A percentile compares a stretch with the other conserved stretches of the same genome.
phyloP scores from a whole-genome alignment of 2,797 vertebrate species.

The Catostomus latipinnis region DNA sequence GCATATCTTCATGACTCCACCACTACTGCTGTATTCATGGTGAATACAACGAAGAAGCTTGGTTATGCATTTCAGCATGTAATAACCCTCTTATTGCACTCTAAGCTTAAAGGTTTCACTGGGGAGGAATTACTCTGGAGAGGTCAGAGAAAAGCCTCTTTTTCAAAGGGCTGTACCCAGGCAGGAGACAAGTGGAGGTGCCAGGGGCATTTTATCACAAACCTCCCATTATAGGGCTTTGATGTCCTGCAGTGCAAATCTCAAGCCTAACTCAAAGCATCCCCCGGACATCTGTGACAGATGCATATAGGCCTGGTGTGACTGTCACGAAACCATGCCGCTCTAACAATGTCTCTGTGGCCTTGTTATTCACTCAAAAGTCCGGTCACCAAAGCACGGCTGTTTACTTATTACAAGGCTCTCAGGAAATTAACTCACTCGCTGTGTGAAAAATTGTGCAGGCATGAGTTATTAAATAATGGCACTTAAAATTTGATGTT shows the following conservation, averaged over 20 bases:
- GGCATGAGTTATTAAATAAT: no score
- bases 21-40: not conserved
- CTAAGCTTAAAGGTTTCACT: slow-evolving; percentile 35
- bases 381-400: slow-evolving; percentile 44
- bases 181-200: slow-evolving; percentile 39
- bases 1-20: not conserved
- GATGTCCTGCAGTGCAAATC: slow-evolving; percentile 51
- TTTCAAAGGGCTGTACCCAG: slow-evolving; percentile 29
- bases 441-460: slow-evolving; percentile 57
- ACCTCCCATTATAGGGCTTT: slow-evolving; percentile 50
- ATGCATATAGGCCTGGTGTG: slow-evolving; percentile 26
- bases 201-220: slow-evolving; percentile 56
- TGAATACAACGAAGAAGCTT: not conserved
- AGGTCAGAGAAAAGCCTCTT: slow-evolving; percentile 37
- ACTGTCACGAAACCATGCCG: slow-evolving; percentile 49
- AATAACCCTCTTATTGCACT: slow-evolving; percentile 42
- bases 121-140: slow-evolving; percentile 15
- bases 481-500: no score
- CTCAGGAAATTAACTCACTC: slow-evolving; percentile 74
- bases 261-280: slow-evolving; percentile 34
- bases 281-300: slow-evolving; percentile 48
- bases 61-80: slow-evolving; percentile 34
- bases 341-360: slow-evolving; percentile 62
- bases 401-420: slow-evolving; percentile 74
- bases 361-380: slow-evolving; percentile 50